Percentiles rank a stretch among this genome's conserved stretches.
These are phyloP conservation scores for Rattus rattus DNA, from an alignment of 2,113 vertebrate species.

Conservation along the genomic window DNA sequence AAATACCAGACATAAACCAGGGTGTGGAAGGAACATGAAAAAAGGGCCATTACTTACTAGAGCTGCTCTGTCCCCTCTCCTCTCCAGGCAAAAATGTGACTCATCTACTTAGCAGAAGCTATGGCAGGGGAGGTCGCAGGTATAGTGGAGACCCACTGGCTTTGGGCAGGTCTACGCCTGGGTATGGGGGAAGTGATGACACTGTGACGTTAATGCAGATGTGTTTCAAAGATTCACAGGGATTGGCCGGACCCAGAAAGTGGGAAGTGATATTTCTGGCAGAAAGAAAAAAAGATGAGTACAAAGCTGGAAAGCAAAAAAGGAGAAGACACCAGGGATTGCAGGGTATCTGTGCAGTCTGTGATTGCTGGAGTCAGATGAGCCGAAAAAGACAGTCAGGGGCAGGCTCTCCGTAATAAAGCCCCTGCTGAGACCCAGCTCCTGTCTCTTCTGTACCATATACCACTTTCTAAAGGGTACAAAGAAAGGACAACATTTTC, in stretches of 20 bases:
- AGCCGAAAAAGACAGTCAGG: background rate
- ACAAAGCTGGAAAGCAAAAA: background rate
- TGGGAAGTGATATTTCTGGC: background rate
- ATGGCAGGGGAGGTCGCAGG: fast-evolving
- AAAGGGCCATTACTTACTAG: background rate
- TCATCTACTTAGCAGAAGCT: background rate
- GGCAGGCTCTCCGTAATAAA: no score
- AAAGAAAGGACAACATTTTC: background rate
- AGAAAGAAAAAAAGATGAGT: background rate
- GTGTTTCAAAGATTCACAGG: background rate
- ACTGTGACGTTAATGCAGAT: background rate
- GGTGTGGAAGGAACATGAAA: background rate
- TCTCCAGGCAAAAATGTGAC: background rate
- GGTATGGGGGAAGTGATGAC: background rate
- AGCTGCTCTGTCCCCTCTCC: background rate
- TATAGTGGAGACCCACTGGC: background rate
- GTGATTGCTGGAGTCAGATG: background rate
- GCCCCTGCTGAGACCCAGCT: background rate
- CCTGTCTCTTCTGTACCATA: background rate
- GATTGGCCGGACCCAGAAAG: background rate
- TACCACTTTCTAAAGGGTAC: background rate
- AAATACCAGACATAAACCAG: background rate
- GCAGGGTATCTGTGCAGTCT: background rate
- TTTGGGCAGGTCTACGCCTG: background rate
- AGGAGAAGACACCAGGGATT: no score